A percentile compares a stretch with the other conserved stretches of the same genome.
phyloP scores from a whole-genome alignment of 1,140 invertebrate genomes.

The Papilio xuthus region DNA sequence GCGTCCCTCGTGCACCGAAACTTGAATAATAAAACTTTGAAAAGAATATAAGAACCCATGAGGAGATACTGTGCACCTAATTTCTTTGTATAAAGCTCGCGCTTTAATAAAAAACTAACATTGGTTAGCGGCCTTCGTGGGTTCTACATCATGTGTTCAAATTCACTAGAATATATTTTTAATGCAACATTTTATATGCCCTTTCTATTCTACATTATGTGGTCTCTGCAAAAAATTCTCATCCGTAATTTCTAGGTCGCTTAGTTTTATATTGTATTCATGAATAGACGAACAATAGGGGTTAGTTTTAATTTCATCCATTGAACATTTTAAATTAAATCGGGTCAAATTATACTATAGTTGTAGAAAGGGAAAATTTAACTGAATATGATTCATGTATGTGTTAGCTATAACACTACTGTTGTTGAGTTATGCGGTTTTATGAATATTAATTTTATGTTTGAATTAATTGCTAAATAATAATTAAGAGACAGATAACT shows the following conservation, averaged over 20 bases:
- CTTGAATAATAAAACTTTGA: constrained; percentile 11
- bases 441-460: not conserved
- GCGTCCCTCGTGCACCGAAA: not conserved
- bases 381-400: not conserved
- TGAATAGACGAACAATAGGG: constrained; percentile 8
- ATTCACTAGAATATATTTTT: constrained; percentile 30
- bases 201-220: not conserved
- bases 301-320: constrained; percentile 18
- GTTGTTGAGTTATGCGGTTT: not conserved
- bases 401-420: not conserved
- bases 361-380: not conserved
- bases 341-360: not conserved
- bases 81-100: constrained; percentile 17
- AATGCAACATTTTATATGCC: constrained; percentile 25
- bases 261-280: constrained; percentile 12
- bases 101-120: constrained; percentile 34
- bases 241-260: constrained; percentile 18
- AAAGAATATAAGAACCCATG: constrained; percentile 19
- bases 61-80: constrained; percentile 26
- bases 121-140: constrained; percentile 13
- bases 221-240: not conserved
- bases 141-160: constrained; percentile 22
- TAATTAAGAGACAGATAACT: no score
- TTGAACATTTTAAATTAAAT: constrained; percentile 19
- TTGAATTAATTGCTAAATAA: not conserved